Evolutionary conservation across 2,888 invertebrate genomes (phyloP).

Genomic region (Nomada hirtipes): DNA sequence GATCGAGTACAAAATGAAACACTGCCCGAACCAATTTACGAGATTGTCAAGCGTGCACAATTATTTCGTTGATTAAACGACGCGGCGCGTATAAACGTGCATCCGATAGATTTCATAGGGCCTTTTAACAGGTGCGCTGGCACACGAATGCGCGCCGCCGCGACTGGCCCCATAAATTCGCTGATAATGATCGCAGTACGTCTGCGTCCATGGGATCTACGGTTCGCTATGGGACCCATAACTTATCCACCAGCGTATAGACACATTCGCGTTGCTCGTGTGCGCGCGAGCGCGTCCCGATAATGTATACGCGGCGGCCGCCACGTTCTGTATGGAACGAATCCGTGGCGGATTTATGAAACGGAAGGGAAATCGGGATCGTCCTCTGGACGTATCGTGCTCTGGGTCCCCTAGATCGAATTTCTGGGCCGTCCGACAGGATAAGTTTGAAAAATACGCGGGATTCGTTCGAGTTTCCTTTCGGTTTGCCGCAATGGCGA

Average conservation of each 20-base stretch:
- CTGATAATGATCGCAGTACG: conserved; percentile 84
- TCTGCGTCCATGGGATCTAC: conserved; percentile 83
- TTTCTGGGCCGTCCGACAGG: conserved; percentile 22
- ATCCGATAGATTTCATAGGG: conserved; percentile 64
- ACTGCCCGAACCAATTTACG: not conserved
- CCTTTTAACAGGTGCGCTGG: conserved; percentile 75
- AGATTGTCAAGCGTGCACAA: not conserved
- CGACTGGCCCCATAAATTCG: conserved; percentile 80
- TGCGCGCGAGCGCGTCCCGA: conserved; percentile 38
- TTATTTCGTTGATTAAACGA: conserved; percentile 41
- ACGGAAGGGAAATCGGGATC: conserved; percentile 61
- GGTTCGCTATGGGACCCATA: conserved; percentile 83
- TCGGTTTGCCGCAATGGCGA: not conserved
- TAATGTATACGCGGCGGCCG: conserved; percentile 61
- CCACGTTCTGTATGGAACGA: conserved; percentile 56
- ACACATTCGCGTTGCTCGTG: conserved; percentile 67
- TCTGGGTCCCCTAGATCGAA: conserved; percentile 34
- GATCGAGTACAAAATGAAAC: not conserved
- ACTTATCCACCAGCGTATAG: conserved; percentile 79
- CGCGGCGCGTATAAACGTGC: conserved; percentile 4
- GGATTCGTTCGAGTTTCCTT: no score
- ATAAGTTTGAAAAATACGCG: not conserved
- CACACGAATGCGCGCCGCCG: conserved; percentile 68
- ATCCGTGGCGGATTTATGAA: conserved; percentile 70
- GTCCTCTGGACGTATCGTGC: conserved; percentile 29